Percentiles rank a stretch among this genome's conserved stretches.
Evolutionary conservation across 2,888 invertebrate genomes (phyloP).

Genomic region (Drosophila anomalata): DNA sequence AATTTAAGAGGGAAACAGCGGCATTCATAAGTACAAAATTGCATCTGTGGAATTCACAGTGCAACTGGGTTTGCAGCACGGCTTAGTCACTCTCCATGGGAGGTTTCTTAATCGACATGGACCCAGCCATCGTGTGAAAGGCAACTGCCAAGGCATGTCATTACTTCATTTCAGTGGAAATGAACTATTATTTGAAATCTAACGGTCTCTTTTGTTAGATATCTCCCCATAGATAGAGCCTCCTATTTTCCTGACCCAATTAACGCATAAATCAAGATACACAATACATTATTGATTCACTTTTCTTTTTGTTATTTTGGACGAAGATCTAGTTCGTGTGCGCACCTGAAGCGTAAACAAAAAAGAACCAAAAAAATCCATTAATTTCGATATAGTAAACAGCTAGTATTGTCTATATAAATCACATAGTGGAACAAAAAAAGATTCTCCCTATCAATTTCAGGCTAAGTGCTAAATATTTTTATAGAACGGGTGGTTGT

Average conservation of each 20-base stretch:
- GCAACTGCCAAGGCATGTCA: slow-evolving; percentile 17
- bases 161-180: slow-evolving; percentile 18
- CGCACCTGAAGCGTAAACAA: slow-evolving; percentile 34
- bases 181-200: slow-evolving; percentile 22
- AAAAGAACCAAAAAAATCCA: slow-evolving; percentile 53
- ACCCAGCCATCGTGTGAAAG: slow-evolving; percentile 46
- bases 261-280: slow-evolving; percentile 21
- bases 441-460: slow-evolving; percentile 30
- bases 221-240: background rate
- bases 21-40: slow-evolving; percentile 7
- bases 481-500: background rate
- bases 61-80: slow-evolving; percentile 35
- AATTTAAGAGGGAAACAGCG: slow-evolving; percentile 7
- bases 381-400: slow-evolving; percentile 63
- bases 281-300: slow-evolving; percentile 54
- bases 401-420: slow-evolving; percentile 22
- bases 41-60: slow-evolving; percentile 44
- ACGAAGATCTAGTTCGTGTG: slow-evolving; percentile 7
- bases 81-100: slow-evolving; percentile 50
- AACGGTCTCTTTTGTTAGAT: slow-evolving; percentile 15
- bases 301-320: background rate
- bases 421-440: slow-evolving; percentile 17
- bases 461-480: slow-evolving; percentile 22
- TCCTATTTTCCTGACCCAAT: slow-evolving; percentile 29
- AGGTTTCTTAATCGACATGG: slow-evolving; percentile 11